A percentile compares a stretch with the other conserved stretches of the same genome.
phyloP scores from a whole-genome alignment of 2,888 invertebrate genomes.

The Agonopterix alstromeriana region DNA sequence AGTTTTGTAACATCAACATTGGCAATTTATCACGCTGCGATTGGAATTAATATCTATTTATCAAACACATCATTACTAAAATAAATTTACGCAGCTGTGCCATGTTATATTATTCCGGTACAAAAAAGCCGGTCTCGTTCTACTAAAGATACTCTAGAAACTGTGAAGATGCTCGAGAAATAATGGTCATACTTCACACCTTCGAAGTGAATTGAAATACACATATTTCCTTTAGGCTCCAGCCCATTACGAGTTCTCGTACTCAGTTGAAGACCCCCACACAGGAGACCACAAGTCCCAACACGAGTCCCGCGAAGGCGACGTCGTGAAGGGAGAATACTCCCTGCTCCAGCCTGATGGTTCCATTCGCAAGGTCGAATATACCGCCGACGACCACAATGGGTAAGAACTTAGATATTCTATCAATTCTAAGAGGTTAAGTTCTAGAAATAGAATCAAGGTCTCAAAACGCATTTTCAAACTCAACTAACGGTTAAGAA shows the following conservation, averaged over 20 bases:
- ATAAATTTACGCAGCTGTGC: conserved; percentile 9
- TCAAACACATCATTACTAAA: conserved; percentile 47
- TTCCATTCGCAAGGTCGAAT: conserved; percentile 72
- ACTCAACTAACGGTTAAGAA: too few species aligned
- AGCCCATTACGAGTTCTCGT: conserved; percentile 75
- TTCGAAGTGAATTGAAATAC: too few species aligned
- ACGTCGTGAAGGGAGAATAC: conserved; percentile 71
- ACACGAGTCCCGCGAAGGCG: conserved; percentile 64
- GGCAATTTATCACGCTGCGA: conserved; percentile 52
- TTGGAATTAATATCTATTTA: conserved; percentile 48
- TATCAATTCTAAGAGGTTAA: not conserved
- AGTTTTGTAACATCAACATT: conserved; percentile 47
- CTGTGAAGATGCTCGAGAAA: too few species aligned
- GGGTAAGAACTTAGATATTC: conserved; percentile 44
- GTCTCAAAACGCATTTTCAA: too few species aligned
- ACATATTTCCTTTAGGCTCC: conserved; percentile 42
- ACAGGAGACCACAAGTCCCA: conserved; percentile 76
- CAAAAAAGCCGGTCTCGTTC: not conserved
- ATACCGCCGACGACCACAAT: conserved; percentile 73
- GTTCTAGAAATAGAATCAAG: too few species aligned
- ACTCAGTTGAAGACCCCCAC: conserved; percentile 75
- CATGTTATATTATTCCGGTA: conserved; percentile 1
- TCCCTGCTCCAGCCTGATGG: conserved; percentile 75
- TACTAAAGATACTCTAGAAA: too few species aligned
- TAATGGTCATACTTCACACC: too few species aligned